Percentiles rank a stretch among this genome's conserved stretches.
Conservation (phyloP, 2,113 vertebrate species). For the Himantopus leucocephalus region DNA sequence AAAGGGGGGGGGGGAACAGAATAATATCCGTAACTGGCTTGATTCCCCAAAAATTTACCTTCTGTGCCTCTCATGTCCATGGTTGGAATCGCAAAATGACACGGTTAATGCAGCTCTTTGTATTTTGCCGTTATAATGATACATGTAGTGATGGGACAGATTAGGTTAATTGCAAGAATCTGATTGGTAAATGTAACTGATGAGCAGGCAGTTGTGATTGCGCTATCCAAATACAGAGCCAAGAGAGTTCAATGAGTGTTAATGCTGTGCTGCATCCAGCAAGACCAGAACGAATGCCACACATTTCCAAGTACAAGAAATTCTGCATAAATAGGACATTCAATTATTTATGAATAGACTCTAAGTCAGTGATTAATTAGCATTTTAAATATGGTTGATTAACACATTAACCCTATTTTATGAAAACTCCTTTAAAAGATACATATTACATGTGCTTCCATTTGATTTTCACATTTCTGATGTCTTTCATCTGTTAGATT, state of each 20-base stretch:
- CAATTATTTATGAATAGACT: slow-evolving; percentile 68
- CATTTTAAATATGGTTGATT: slow-evolving; percentile 70
- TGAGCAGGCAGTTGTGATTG: neutral
- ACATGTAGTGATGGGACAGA: neutral
- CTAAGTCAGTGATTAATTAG: slow-evolving; percentile 67
- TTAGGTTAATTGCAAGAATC: neutral
- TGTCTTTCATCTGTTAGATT: slow-evolving; percentile 68
- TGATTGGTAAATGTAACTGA: neutral
- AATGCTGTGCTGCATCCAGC: neutral
- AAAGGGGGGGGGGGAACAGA: neutral
- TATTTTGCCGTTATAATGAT: neutral
- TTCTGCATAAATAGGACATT: slow-evolving; percentile 68
- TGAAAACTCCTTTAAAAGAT: slow-evolving; percentile 68
- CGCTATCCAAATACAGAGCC: neutral
- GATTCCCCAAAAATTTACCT: neutral
- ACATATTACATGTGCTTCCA: slow-evolving; percentile 59
- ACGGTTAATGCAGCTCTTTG: neutral
- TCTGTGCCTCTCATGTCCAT: neutral
- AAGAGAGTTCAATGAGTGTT: neutral
- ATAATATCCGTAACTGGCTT: neutral
- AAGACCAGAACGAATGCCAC: slow-evolving; percentile 1
- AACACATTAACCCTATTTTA: slow-evolving; percentile 71
- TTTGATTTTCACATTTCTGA: slow-evolving; percentile 63
- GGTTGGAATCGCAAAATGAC: neutral
- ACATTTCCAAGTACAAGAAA: slow-evolving; percentile 34